These are phyloP conservation scores for Eubucco bourcierii DNA, from an alignment of 2,113 vertebrate genomes.

Conservation along the genomic window DNA sequence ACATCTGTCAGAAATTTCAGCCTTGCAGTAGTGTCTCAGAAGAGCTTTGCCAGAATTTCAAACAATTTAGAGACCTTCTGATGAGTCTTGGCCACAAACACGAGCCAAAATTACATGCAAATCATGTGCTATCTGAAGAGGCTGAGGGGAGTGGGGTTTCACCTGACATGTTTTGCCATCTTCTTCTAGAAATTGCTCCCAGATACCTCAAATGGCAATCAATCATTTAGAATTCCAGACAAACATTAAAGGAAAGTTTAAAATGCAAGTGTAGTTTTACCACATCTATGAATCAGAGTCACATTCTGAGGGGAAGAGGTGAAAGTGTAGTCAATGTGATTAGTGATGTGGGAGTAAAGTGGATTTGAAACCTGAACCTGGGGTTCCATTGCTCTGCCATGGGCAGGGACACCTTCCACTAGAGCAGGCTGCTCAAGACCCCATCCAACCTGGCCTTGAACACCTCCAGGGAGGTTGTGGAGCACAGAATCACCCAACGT, in stretches of 20 bases:
- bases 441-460: no score
- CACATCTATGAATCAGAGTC: not conserved
- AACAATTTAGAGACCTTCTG: not conserved
- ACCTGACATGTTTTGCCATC: not conserved
- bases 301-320: not conserved
- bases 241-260: not conserved
- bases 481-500: no score
- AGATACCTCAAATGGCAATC: not conserved
- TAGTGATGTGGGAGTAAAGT: not conserved
- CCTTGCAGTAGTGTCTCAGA: not conserved
- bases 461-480: no score
- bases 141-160: not conserved
- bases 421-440: no score
- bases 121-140: not conserved
- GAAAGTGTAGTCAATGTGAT: not conserved
- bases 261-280: not conserved
- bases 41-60: not conserved
- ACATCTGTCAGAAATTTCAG: slow-evolving; percentile 3
- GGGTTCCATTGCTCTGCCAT: not conserved
- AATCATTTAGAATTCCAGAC: not conserved
- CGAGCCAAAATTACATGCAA: not conserved
- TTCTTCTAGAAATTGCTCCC: not conserved
- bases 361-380: not conserved
- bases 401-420: no score
- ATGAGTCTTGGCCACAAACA: not conserved